Conservation (phyloP, 2,797 vertebrate genomes). For the Etheostoma perlongum region DNA sequence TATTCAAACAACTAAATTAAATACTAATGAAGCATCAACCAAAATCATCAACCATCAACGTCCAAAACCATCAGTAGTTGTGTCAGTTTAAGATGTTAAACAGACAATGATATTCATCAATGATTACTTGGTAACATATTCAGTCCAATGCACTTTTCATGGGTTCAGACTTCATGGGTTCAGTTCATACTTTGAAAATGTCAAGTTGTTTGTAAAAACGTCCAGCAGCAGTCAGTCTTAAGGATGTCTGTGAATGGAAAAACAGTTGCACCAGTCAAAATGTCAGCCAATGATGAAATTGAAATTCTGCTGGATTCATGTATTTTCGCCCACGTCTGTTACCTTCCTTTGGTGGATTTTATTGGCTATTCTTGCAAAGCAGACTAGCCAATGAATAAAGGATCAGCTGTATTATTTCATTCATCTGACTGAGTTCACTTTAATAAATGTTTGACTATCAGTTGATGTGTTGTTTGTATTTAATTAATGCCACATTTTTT, state of each 20-base stretch:
- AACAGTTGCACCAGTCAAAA: not conserved
- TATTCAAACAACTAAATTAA: not conserved
- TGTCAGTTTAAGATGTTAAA: not conserved
- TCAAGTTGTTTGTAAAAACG: not conserved
- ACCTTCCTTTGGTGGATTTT: too few species aligned
- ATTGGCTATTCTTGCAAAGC: too few species aligned
- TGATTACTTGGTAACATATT: not conserved
- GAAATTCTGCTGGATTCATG: too few species aligned
- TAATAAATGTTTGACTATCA: too few species aligned
- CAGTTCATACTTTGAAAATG: not conserved
- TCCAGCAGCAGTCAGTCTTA: not conserved
- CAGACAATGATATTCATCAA: not conserved
- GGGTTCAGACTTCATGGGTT: not conserved
- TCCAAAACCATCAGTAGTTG: not conserved
- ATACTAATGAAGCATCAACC: not conserved
- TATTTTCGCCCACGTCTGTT: too few species aligned
- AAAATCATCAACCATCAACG: not conserved
- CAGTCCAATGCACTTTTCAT: not conserved
- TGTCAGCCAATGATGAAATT: not conserved
- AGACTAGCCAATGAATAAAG: too few species aligned
- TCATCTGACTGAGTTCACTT: not conserved
- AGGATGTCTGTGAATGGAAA: not conserved
- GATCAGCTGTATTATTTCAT: not conserved
- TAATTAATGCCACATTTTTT: not conserved
- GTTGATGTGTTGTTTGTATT: not conserved